These are phyloP conservation scores for Pteropus rufus DNA, from an alignment of 2,797 vertebrate species.

Conservation along the genomic window DNA sequence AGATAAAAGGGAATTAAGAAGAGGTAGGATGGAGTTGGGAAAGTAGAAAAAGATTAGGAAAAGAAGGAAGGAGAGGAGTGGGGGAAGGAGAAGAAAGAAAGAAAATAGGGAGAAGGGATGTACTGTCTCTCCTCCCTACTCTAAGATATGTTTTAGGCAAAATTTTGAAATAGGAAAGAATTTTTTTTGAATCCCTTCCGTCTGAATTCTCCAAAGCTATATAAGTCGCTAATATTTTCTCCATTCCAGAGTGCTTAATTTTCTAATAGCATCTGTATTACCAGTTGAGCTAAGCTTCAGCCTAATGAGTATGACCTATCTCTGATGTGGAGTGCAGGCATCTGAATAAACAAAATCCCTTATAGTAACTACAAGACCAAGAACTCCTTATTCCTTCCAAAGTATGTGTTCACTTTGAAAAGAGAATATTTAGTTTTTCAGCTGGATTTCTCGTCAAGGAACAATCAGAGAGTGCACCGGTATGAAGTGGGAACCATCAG, in stretches of 20 bases:
- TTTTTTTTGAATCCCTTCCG: neutral
- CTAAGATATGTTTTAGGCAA: neutral
- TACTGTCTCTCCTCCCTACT: neutral
- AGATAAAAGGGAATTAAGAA: neutral
- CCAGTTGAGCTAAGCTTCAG: neutral
- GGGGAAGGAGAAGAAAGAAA: neutral
- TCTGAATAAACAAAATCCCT: neutral
- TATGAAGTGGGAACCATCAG: neutral
- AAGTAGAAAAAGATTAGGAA: neutral
- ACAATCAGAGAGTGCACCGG: neutral
- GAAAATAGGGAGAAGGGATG: too few relatives aligned
- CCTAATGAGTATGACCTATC: neutral
- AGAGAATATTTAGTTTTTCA: neutral
- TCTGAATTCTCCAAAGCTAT: neutral
- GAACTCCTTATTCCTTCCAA: neutral
- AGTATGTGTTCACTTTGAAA: neutral
- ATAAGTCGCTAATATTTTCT: neutral
- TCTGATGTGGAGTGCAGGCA: neutral
- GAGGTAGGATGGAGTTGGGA: neutral
- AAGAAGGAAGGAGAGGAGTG: neutral
- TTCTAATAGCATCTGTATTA: neutral
- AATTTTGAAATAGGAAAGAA: neutral
- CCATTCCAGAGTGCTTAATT: neutral
- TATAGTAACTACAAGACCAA: neutral
- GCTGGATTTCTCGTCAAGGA: neutral